These are phyloP conservation scores for Artibeus jamaicensis DNA, from an alignment of 2,797 vertebrate genomes.

Conservation along the genomic window DNA sequence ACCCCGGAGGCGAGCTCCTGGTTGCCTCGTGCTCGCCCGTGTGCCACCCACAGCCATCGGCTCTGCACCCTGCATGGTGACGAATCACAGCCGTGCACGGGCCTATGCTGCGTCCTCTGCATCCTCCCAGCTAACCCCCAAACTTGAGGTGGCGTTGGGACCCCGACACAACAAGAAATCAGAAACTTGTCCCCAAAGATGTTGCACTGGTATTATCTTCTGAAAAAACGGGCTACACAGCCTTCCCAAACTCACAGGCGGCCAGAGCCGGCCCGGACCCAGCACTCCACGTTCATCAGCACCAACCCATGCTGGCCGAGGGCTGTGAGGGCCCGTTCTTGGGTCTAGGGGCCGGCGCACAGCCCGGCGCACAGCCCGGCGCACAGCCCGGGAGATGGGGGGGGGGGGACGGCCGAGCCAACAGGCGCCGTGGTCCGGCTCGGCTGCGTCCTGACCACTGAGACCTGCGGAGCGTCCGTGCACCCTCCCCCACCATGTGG, in stretches of 20 bases:
- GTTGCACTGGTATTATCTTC: not conserved
- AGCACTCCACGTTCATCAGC: too few species aligned
- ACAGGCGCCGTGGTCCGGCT: not conserved
- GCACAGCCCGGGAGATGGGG: not conserved
- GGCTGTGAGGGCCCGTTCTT: not conserved
- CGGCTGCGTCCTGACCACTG: not conserved
- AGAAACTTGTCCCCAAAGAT: not conserved
- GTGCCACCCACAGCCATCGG: not conserved
- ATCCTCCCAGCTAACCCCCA: not conserved
- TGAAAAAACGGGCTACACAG: not conserved
- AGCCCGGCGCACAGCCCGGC: not conserved
- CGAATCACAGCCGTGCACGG: not conserved
- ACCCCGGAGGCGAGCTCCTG: accelerated
- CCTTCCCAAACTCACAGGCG: not conserved
- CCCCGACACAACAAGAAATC: not conserved
- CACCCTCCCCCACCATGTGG: not conserved
- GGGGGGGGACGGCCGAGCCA: not conserved
- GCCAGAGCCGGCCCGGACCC: not conserved
- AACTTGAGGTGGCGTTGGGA: not conserved
- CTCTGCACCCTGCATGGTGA: not conserved
- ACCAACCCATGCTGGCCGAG: not conserved
- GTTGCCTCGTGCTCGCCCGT: accelerated
- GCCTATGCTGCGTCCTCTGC: not conserved
- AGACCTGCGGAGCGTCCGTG: not conserved
- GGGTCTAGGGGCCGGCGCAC: accelerated